Evolutionary conservation across 1,140 invertebrate genomes (phyloP).

Genomic region (Nebria ingens): DNA sequence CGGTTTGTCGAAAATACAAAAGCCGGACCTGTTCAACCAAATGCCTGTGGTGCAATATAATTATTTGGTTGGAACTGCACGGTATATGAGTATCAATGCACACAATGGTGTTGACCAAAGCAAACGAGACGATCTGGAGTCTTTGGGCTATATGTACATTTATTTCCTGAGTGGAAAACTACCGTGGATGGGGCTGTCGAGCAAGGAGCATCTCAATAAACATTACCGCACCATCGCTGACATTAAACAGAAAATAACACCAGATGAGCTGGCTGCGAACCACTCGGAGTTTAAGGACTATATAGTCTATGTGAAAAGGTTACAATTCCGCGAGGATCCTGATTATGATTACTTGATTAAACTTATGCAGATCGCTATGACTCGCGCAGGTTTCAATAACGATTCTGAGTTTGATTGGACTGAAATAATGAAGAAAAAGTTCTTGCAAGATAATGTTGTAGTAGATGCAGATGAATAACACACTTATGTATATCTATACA

Average conservation of each 20-base stretch:
- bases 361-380: background rate
- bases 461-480: background rate
- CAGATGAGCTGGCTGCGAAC: background rate
- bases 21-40: slow-evolving; percentile 55
- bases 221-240: background rate
- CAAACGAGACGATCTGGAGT: slow-evolving; percentile 60
- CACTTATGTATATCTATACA: too few species aligned
- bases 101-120: slow-evolving; percentile 65
- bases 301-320: background rate
- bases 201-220: background rate
- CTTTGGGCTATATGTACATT: slow-evolving; percentile 68
- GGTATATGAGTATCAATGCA: slow-evolving; percentile 42
- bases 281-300: background rate
- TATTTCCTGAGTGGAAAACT: slow-evolving; percentile 53
- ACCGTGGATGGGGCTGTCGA: background rate
- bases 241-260: background rate
- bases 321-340: background rate
- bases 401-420: background rate
- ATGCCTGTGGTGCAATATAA: slow-evolving; percentile 61
- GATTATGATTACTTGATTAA: background rate
- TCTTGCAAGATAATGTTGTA: background rate
- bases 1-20: slow-evolving; percentile 60
- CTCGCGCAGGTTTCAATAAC: background rate
- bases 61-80: slow-evolving; percentile 50
- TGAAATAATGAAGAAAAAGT: background rate